phyloP scores from a whole-genome alignment of 2,113 vertebrate genomes.

The Perca schrenkii region DNA sequence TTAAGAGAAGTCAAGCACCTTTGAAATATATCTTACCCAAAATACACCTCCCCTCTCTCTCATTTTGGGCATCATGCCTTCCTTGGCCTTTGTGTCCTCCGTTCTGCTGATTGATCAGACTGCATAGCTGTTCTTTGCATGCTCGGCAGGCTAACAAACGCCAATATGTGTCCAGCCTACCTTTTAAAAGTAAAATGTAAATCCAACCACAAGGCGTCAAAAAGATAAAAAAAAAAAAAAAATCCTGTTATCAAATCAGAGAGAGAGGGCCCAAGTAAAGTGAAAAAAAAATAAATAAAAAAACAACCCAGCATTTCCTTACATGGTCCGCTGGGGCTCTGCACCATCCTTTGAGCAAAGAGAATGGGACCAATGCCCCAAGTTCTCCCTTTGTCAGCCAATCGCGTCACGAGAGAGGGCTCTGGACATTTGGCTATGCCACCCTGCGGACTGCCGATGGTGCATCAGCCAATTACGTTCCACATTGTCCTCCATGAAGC shows the following conservation, averaged over 20 bases:
- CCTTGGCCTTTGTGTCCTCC: slow-evolving; percentile 67
- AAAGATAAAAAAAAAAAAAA: slow-evolving; percentile 48
- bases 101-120: slow-evolving; percentile 65
- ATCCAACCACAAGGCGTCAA: slow-evolving; percentile 68
- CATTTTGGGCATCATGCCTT: slow-evolving; percentile 48
- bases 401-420: slow-evolving; percentile 85
- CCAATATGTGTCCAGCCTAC: slow-evolving; percentile 62
- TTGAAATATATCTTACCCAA: slow-evolving; percentile 79
- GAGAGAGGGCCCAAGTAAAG: slow-evolving; percentile 78
- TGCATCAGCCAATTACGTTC: slow-evolving; percentile 87
- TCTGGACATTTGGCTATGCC: slow-evolving; percentile 85
- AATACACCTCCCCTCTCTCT: slow-evolving; percentile 71
- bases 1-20: slow-evolving; percentile 84
- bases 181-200: slow-evolving; percentile 69
- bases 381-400: slow-evolving; percentile 87
- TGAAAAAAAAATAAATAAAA: slow-evolving; percentile 16
- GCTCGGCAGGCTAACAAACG: slow-evolving; percentile 71
- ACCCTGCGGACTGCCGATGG: slow-evolving; percentile 83
- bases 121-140: slow-evolving; percentile 81
- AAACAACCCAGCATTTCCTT: slow-evolving; percentile 72
- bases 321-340: slow-evolving; percentile 82
- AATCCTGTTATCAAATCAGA: slow-evolving; percentile 76
- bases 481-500: slow-evolving; percentile 88
- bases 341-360: slow-evolving; percentile 80
- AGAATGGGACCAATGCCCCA: slow-evolving; percentile 81